Base-by-base conservation (phyloP, 2,113 vertebrate species). In the Apodemus sylvaticus region DNA sequence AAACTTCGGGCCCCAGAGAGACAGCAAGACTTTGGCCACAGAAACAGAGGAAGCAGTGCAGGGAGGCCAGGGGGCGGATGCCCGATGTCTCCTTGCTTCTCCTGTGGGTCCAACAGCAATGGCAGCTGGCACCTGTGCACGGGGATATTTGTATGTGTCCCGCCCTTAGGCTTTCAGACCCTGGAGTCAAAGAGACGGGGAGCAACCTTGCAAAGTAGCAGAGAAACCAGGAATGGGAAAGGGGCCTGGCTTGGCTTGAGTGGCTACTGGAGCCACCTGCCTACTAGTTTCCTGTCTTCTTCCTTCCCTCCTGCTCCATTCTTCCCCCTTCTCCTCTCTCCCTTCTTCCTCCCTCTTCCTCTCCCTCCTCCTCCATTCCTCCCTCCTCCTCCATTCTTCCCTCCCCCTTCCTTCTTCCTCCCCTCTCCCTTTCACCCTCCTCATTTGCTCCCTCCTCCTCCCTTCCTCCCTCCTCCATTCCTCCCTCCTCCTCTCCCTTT, bases 1-100 rank as follows among this genome's bases (percentile, higher is more conserved):
- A 4, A 24, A 1, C 39, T 34, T 8, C 42, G 26, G 34, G 5
- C 70, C 55, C 7, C 31, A 29, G 34, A 0, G 4, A 9, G 53
- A 39, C 17, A 64, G 6, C 7, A 4, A 86, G 70, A 39, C 4
- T 20, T 42, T 22, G 17, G 78, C 39, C 51, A 10, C 39, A 6
- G n/a, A 68, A 45, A 31, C 31, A 45, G 53, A 42, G 11, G 26
- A 13, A 39, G 62, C 12, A 4, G 36, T 36, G 29, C 11, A 1
- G 55, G 14, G 12, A 5, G 34, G 53, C 79, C 36, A 26, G 53
- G 20, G 55, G 11, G 11, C 5, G 5, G n/a, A 36, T 24, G 55
- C 81, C 55, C 3, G 2, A 42, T 42, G 58, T 62, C 14, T 9
- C 58, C 58, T 39, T 29, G 39, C 29, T 51, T 70, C 85, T 24